Evolutionary conservation across 2,888 invertebrate genomes (phyloP), one percentile per base, ranked within the genome.

Genomic region (Isoperla grammatica): DNA sequence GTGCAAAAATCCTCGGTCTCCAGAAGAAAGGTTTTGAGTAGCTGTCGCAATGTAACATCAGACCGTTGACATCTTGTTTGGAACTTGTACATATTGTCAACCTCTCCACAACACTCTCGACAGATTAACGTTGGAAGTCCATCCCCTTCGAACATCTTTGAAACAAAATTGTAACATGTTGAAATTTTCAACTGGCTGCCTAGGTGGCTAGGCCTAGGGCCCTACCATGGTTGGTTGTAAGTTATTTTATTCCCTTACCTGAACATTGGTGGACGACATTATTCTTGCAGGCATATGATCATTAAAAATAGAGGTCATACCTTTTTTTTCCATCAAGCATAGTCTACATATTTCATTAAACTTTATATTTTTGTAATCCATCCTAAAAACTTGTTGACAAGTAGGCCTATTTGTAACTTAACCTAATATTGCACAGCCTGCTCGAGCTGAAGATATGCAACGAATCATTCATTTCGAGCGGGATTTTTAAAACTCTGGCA

Each of bases 91-190:
- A 78, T 76, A 61, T 77, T 69, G 65, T 78, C 78, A 61, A 78
- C 75, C 67, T 78, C 77, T 8, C 78, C 66, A 35, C 78, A 75
- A 66, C 79, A 79, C 66, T 78, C 78, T n/a, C 78, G 75, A 64
- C 79, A 79, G 71, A 79, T 74, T 11, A 74, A 70, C 63, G 74
- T 71, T 13, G 79, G 78, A 55, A 77, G 70, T 17, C 77, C 78
- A 70, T 79, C 79, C 48, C 72, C 74, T 70, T 73, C 69, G 56
- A 71, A 64, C 9, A 78, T 73, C 78, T 78, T 64, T 57, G 68
- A 66, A 63, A 54, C 2, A 56, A 43, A 15, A 54, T 19, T 9
- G 19, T 48, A 11, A 48, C 6, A 15, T 53, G n/a, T 20, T 20
- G 19, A 29, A 29, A 29, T 12, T n/a, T n/a, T n/a, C n/a, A n/a